Percentiles rank a stretch among this genome's conserved stretches.
These are phyloP conservation scores for Phyto melanocephala DNA, from an alignment of 2,888 invertebrate genomes.

Conservation along the genomic window DNA sequence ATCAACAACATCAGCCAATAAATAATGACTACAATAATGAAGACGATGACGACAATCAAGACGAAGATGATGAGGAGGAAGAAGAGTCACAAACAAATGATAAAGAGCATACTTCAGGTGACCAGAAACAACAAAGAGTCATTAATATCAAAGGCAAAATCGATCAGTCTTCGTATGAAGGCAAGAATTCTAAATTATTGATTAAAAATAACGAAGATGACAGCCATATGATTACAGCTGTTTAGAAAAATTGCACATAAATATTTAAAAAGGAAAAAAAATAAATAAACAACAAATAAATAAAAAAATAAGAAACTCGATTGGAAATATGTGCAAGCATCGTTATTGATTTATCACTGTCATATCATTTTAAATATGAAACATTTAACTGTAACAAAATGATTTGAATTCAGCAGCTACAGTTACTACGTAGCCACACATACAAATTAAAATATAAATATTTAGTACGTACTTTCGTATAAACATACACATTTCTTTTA, in stretches of 20 bases:
- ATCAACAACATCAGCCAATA: background rate
- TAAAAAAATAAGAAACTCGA: background rate
- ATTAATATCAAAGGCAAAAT: slow-evolving; percentile 25
- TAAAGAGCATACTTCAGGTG: slow-evolving; percentile 61
- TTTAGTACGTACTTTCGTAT: background rate
- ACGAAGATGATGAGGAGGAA: slow-evolving; percentile 5
- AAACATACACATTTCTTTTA: background rate
- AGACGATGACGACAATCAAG: slow-evolving; percentile 39
- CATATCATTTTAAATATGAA: background rate
- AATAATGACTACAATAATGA: slow-evolving; percentile 37
- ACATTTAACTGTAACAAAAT: background rate
- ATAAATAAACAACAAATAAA: background rate
- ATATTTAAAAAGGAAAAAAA: slow-evolving; percentile 50
- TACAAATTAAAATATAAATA: background rate
- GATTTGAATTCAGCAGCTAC: slow-evolving; percentile 2
- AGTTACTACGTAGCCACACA: slow-evolving; percentile 8
- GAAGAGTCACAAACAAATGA: slow-evolving; percentile 62
- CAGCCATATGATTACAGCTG: slow-evolving; percentile 73
- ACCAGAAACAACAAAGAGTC: slow-evolving; percentile 66
- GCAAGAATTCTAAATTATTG: slow-evolving; percentile 67
- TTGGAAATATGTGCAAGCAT: background rate
- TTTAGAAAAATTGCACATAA: slow-evolving; percentile 62
- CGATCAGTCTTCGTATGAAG: slow-evolving; percentile 46
- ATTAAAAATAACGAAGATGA: slow-evolving; percentile 71
- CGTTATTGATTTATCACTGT: slow-evolving; percentile 13